Conservation (phyloP, 2,113 vertebrate species). For the Apeltes quadracus region DNA sequence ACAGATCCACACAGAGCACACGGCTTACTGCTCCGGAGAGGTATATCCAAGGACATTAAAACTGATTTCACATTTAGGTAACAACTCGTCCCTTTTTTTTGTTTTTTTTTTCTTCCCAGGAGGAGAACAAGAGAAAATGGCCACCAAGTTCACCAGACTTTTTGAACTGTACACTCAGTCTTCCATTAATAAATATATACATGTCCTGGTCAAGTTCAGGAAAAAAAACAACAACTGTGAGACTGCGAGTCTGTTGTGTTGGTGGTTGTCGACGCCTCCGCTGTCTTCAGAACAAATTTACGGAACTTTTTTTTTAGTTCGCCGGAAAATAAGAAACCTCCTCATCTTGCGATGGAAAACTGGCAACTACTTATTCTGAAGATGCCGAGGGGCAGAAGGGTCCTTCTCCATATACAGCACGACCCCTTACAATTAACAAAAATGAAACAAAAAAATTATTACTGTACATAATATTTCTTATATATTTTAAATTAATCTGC, state of each 20-base stretch:
- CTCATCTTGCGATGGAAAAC: slow-evolving; percentile 65
- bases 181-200: slow-evolving; percentile 82
- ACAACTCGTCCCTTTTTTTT: slow-evolving; percentile 55
- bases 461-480: slow-evolving; percentile 87
- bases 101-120: slow-evolving; percentile 3
- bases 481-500: slow-evolving; percentile 87
- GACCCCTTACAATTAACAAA: slow-evolving; percentile 81
- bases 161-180: slow-evolving; percentile 76
- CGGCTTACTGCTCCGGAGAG: slow-evolving; percentile 77
- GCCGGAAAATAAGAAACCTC: slow-evolving; percentile 51
- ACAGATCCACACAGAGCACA: slow-evolving; percentile 69
- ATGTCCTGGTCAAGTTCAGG: slow-evolving; percentile 72
- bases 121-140: slow-evolving; percentile 74
- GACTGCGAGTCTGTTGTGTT: slow-evolving; percentile 60
- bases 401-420: slow-evolving; percentile 75
- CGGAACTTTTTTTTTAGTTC: slow-evolving; percentile 65
- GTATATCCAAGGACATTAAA: slow-evolving; percentile 81
- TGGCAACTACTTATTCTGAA: slow-evolving; percentile 71
- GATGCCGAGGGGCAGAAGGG: slow-evolving; percentile 58
- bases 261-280: slow-evolving; percentile 62
- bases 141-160: slow-evolving; percentile 71
- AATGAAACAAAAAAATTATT: slow-evolving; percentile 67
- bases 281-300: slow-evolving; percentile 65
- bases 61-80: slow-evolving; percentile 77
- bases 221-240: slow-evolving; percentile 55